Base-by-base conservation (phyloP, 2,113 vertebrate genomes). In the Gnathonemus echidnorhynchus region DNA sequence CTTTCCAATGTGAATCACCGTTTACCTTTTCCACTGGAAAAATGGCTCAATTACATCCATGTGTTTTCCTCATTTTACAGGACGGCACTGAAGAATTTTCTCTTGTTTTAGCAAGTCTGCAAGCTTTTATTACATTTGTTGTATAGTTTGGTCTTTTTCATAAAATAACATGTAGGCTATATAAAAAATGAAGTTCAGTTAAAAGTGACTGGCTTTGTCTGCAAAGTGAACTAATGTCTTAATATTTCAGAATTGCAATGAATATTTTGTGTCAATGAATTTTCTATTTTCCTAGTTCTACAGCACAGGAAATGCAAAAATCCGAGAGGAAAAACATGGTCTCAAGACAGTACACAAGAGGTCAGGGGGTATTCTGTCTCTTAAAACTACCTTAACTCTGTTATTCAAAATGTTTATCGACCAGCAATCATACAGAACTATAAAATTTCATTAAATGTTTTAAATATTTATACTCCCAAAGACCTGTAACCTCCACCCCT, bases 31-130 rank as follows among this genome's bases (percentile, higher is more conserved):
- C 58, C 88, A 90, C 8, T 49, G 46, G 13, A 56, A 85, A 91
- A 92, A 93, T 49, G 90, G 88, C 88, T 89, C 62, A 91, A 94
- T 87, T 86, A 85, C 66, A 83, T 90, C 91, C 90, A 92, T 91
- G 89, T 93, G 92, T 90, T 89, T 90, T 91, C 91, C 46, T 91
- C 90, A 77, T 39, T 86, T 90, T 87, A 90, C 19, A 50, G 56
- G 24, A 49, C 21, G 58, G 86, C 35, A 24, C 84, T 56, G 84
- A 58, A 53, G 35, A 77, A 8, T 89, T 89, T 83, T n/a, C 49
- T 39, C 77, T 84, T 19, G 49, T 77, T 74, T 9, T 66, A 42
- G 35, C 48, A 88, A 46, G 35, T 27, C 46, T 27, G 17, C 19
- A 24, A 24, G 7, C 11, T 27, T 49, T 46, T 49, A 48, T 49